Evolutionary conservation across 2,888 invertebrate species (phyloP).

Genomic region (Plebejus anna): DNA sequence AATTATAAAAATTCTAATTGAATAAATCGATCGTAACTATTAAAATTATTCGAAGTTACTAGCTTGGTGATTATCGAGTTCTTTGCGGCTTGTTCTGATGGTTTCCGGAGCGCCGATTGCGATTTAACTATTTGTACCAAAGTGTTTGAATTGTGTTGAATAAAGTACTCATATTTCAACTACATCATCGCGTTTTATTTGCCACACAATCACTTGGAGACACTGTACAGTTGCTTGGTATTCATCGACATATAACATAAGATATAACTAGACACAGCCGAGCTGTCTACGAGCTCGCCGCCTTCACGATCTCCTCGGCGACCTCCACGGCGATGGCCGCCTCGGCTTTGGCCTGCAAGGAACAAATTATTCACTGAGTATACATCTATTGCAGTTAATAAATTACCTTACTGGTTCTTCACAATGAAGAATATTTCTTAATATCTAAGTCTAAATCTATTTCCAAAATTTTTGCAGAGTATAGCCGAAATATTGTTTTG

Average conservation of each 20-base stretch:
- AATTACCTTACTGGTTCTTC: too few species aligned
- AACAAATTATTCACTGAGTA: conserved; percentile 4
- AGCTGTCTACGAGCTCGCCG: conserved; percentile 73
- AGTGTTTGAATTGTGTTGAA: conserved; percentile 80
- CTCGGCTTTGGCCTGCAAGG: conserved; percentile 87
- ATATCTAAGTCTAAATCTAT: too few species aligned
- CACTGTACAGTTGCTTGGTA: background rate
- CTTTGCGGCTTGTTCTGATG: conserved; percentile 60
- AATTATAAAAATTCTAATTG: conserved; percentile 53
- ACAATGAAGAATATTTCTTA: too few species aligned
- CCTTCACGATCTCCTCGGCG: conserved; percentile 95
- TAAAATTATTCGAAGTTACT: conserved; percentile 53
- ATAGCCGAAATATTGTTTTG: too few species aligned
- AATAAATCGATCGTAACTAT: conserved; percentile 46
- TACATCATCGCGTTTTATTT: conserved; percentile 59
- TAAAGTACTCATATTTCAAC: conserved; percentile 77
- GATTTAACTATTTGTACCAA: conserved; percentile 77
- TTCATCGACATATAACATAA: background rate
- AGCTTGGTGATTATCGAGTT: conserved; percentile 53
- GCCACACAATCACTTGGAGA: conserved; percentile 9
- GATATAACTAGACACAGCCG: background rate
- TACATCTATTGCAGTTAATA: background rate
- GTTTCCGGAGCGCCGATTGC: conserved; percentile 61
- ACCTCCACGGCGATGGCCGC: conserved; percentile 97
- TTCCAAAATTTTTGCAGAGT: too few species aligned